A percentile compares a stretch with the other conserved stretches of the same genome.
Evolutionary conservation across 2,888 invertebrate genomes (phyloP).

Genomic region (Entomobrya proxima): DNA sequence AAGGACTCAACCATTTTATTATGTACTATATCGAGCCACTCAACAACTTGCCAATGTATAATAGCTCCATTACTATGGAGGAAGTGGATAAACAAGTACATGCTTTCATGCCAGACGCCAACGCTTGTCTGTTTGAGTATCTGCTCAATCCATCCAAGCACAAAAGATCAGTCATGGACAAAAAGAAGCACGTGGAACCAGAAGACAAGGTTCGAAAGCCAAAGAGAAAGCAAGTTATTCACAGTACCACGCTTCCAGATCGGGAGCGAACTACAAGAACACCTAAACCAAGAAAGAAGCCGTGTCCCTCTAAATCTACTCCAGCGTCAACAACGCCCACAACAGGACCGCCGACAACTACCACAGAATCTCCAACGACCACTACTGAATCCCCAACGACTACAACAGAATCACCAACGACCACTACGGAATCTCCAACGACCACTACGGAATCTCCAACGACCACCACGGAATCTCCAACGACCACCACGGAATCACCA

Average conservation of each 20-base stretch:
- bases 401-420: not conserved
- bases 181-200: not conserved
- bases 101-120: not conserved
- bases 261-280: not conserved
- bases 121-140: constrained; percentile 61
- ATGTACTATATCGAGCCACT: constrained; percentile 68
- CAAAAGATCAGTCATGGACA: not conserved
- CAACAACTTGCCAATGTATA: constrained; percentile 45
- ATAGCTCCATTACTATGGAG: not conserved
- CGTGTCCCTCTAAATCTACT: too few species aligned
- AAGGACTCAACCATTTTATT: constrained; percentile 53
- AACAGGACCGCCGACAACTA: not conserved
- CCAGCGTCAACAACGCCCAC: not conserved
- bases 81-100: not conserved
- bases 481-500: too few species aligned
- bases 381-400: not conserved
- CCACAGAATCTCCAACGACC: not conserved
- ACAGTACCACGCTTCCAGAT: too few species aligned
- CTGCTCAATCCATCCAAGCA: not conserved
- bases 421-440: not conserved
- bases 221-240: not conserved
- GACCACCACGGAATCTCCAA: too few species aligned
- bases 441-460: not conserved
- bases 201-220: not conserved
- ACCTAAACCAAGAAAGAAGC: too few species aligned